phyloP scores from a whole-genome alignment of 2,888 invertebrate genomes.

The Acleris cristana region DNA sequence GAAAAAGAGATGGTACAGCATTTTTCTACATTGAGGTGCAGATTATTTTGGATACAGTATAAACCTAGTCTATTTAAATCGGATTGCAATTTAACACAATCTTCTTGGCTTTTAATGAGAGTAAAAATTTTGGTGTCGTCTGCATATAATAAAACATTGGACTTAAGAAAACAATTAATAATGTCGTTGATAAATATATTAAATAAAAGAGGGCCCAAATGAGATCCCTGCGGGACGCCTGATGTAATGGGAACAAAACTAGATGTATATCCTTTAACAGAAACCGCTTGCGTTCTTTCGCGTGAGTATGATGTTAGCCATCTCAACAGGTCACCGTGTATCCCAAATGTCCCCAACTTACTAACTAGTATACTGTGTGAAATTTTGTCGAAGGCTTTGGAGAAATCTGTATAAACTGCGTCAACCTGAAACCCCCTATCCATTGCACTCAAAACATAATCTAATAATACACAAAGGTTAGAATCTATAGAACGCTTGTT shows the following conservation, averaged over 20 bases:
- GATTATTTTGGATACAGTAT: neutral
- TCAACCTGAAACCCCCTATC: too few relatives aligned
- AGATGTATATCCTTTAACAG: neutral
- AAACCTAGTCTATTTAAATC: constrained; percentile 3
- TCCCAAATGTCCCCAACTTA: too few relatives aligned
- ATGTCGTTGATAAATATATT: constrained; percentile 38
- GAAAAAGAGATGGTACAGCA: neutral
- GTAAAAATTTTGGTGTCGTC: constrained; percentile 38
- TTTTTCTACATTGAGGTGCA: constrained; percentile 1
- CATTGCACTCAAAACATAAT: too few relatives aligned
- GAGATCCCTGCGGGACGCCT: constrained; percentile 35
- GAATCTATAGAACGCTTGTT: constrained; percentile 38
- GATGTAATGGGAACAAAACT: constrained; percentile 2
- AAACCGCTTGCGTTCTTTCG: constrained; percentile 1
- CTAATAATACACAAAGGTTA: neutral
- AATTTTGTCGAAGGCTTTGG: too few relatives aligned
- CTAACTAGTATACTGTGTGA: too few relatives aligned
- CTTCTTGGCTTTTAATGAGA: neutral
- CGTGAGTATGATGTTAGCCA: neutral
- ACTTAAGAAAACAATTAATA: constrained; percentile 20
- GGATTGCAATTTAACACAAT: constrained; percentile 12
- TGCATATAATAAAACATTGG: constrained; percentile 34
- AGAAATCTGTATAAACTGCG: too few relatives aligned
- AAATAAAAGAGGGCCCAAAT: constrained; percentile 37
- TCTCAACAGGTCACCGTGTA: neutral